A percentile compares a stretch with the other conserved stretches of the same genome.
These are phyloP conservation scores for Coronaproctus castanopsis DNA, from an alignment of 2,888 invertebrate genomes.

Conservation along the genomic window DNA sequence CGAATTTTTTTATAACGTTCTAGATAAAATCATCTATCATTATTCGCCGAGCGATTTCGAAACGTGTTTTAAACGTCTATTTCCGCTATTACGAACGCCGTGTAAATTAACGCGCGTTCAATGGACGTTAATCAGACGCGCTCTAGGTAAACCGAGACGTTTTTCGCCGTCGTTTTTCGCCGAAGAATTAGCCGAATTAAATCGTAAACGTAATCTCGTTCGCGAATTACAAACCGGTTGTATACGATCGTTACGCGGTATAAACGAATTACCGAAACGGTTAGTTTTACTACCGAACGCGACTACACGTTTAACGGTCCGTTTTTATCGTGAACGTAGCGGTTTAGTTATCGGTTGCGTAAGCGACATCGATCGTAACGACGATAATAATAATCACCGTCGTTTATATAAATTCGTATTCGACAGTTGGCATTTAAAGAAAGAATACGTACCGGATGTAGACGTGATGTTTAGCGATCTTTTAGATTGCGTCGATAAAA, in stretches of 20 bases:
- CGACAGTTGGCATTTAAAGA: constrained; percentile 75
- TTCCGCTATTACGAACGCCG: constrained; percentile 75
- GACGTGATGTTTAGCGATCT: constrained; percentile 86
- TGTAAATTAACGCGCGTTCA: constrained; percentile 67
- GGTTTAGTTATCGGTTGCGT: constrained; percentile 84
- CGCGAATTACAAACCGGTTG: constrained; percentile 82
- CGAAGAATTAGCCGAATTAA: constrained; percentile 79
- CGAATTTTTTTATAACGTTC: constrained; percentile 98
- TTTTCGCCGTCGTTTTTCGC: constrained; percentile 80
- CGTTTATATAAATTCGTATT: constrained; percentile 90
- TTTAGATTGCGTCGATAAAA: constrained; percentile 22
- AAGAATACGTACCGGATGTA: constrained; percentile 88
- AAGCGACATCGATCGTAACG: constrained; percentile 86
- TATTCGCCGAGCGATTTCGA: constrained; percentile 85
- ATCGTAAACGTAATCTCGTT: constrained; percentile 75
- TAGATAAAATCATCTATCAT: constrained; percentile 78
- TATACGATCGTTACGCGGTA: constrained; percentile 46
- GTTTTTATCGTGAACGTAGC: constrained; percentile 47
- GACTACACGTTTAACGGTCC: constrained; percentile 81
- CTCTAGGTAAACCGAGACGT: constrained; percentile 93
- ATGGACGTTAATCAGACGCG: constrained; percentile 83
- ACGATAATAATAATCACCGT: too few species aligned
- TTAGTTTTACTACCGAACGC: constrained; percentile 86
- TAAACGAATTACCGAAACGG: constrained; percentile 80
- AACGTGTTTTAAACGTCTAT: constrained; percentile 77